Conservation (phyloP, 2,113 vertebrate species). For the Pardalotus punctatus region DNA sequence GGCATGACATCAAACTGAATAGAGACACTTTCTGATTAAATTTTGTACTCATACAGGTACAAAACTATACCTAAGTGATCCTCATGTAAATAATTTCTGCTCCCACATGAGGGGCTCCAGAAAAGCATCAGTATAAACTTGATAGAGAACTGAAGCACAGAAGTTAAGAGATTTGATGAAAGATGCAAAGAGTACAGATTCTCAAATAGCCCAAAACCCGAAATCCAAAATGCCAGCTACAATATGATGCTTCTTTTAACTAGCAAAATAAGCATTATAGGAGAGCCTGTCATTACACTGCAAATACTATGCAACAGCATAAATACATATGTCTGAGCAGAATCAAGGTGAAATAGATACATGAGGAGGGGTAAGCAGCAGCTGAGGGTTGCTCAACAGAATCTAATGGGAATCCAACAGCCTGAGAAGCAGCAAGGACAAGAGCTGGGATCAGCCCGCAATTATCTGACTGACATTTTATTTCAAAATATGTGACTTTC, state of each 20-base stretch:
- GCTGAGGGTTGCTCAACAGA: not conserved
- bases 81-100: not conserved
- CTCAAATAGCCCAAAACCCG: not conserved
- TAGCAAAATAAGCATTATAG: not conserved
- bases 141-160: not conserved
- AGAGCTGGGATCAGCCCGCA: not conserved
- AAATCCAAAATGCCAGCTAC: not conserved
- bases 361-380: not conserved
- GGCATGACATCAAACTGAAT: not conserved
- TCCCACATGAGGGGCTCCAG: not conserved
- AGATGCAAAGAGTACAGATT: not conserved
- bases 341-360: not conserved
- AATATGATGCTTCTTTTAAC: not conserved
- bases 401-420: not conserved
- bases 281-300: not conserved
- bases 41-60: not conserved
- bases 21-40: not conserved
- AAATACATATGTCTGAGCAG: not conserved
- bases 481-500: not conserved
- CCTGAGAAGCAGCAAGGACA: not conserved
- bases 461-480: not conserved
- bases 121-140: not conserved
- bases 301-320: not conserved
- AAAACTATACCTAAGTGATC: not conserved
- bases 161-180: not conserved